Evolutionary conservation across 1,140 invertebrate genomes (phyloP), one percentile per base, ranked within the genome.

Genomic region (Diachasmimorpha longicaudata): DNA sequence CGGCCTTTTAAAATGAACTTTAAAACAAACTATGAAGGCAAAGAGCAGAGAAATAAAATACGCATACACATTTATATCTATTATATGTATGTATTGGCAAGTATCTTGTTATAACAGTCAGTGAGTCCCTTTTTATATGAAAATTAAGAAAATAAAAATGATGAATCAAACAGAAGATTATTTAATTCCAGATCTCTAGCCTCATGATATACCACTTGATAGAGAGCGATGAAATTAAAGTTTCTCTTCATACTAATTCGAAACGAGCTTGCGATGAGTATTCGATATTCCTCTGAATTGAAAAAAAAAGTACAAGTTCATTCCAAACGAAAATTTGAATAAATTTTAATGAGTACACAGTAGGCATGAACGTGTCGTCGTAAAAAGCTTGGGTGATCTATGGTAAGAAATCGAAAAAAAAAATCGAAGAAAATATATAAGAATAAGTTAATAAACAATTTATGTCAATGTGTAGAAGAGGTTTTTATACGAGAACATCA

Each of bases 1-100:
- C 88, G 88, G 86, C 88, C 88, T 89, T 85, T 85, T 79, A 82
- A 82, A 81, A 81, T 82, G 79, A 81, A 31, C 19, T 13, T n/a
- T n/a, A n/a, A 63, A 25, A 14, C 1, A 63, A 63, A 63, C 8
- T 19, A 68, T 68, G 36, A 16, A 36, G 4, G 39, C 39, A 1
- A 37, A 37, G 39, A 68, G 36, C 36, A 68, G 14, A 68, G 8
- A 66, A 36, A 66, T 25, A 66, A 66, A 68, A 81, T 74, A 80
- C 81, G 79, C 78, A 81, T 81, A 81, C 81, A 84, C 78, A 80
- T 84, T 83, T 85, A 85, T 83, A 86, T 85, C 79, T 83, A 83
- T 82, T 82, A 84, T 81, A 81, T 81, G 80, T 81, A 81, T 79
- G 75, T 78, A 81, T 81, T 67, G 66, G 70, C 16, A 82, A 80